phyloP scores from a whole-genome alignment of 1,140 invertebrate species.

The Gonioctena quinquepunctata region DNA sequence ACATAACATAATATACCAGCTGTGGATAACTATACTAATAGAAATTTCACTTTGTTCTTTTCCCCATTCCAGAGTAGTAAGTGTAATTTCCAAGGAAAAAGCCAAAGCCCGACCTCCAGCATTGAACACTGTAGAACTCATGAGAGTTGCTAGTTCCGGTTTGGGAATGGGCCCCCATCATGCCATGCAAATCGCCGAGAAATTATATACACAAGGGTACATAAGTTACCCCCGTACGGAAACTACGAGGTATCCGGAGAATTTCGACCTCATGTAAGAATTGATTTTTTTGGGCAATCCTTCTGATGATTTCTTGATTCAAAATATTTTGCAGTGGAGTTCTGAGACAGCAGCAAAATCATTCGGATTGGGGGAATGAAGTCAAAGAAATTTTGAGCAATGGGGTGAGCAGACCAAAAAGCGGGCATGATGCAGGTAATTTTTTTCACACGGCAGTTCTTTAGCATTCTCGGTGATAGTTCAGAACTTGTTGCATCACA shows the following conservation, averaged over 20 bases:
- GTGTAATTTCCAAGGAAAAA: slow-evolving; percentile 79
- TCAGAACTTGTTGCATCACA: no score
- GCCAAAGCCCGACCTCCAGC: slow-evolving; percentile 84
- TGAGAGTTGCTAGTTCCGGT: slow-evolving; percentile 91
- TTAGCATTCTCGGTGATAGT: no score
- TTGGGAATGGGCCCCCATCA: slow-evolving; percentile 95
- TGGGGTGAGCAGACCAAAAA: slow-evolving; percentile 81
- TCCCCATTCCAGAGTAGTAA: slow-evolving; percentile 73
- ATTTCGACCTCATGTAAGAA: slow-evolving; percentile 88
- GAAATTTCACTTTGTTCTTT: no score
- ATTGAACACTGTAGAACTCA: slow-evolving; percentile 96
- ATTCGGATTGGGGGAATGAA: slow-evolving; percentile 76
- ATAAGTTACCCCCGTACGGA: slow-evolving; percentile 96
- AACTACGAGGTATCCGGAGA: slow-evolving; percentile 94
- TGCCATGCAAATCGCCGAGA: slow-evolving; percentile 94
- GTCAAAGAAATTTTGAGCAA: slow-evolving; percentile 65
- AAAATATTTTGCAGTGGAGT: slow-evolving; percentile 62
- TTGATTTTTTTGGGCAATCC: no score
- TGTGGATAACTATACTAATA: no score
- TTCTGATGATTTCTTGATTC: slow-evolving; percentile 12
- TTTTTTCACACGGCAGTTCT: no score
- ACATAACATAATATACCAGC: no score
- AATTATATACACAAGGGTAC: slow-evolving; percentile 91
- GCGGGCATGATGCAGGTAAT: slow-evolving; percentile 84
- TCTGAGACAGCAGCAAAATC: slow-evolving; percentile 72